Evolutionary conservation across 1,140 invertebrate genomes (phyloP), one percentile per base, ranked within the genome.

Genomic region (Ceratoteleas bidentatus): DNA sequence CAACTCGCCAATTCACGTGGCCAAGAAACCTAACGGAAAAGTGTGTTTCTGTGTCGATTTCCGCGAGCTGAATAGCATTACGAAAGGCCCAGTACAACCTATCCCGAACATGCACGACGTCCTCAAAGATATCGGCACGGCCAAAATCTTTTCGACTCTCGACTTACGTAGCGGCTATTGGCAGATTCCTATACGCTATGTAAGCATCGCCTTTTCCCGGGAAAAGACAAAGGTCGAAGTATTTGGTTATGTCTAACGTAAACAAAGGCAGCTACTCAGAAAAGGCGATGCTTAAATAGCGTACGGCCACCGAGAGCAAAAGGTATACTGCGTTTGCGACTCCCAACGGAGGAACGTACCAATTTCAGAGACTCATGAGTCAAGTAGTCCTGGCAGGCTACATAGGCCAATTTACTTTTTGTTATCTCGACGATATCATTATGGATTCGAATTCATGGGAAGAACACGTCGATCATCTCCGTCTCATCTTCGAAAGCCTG

Each of bases 21-120:
- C 92, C 2, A 82, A 74, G 9, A 94, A 93, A 81, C 90, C 64
- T 24, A 89, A 93, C 66, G 89, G 88, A 0, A 76, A 66, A 0
- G 74, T 76, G 0, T n/a, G n/a, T n/a, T n/a, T n/a, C n/a, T n/a
- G n/a, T n/a, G n/a, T n/a, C n/a, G n/a, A n/a, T n/a, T n/a, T 36
- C 10, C 1, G 54, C 0, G 0, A 58, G 40, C 32, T 93, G 0
- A 93, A 93, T 73, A 16, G 11, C 0, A 78, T 90, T 0, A 92
- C 90, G 0, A 75, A 80, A 9, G 79, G 81, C n/a, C 75, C 72
- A 8, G 57, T 64, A 0, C 85, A 86, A 49, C 80, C 79, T 1
- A 61, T 87, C 8, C 81, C 85, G 0, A 15, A 77, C 4, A 85
- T 88, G 2, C 54, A 72, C 11, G 76, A 81, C 7, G 52, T 70